These are phyloP conservation scores for Nowickia ferox DNA, from an alignment of 2,888 invertebrate genomes.

Conservation along the genomic window DNA sequence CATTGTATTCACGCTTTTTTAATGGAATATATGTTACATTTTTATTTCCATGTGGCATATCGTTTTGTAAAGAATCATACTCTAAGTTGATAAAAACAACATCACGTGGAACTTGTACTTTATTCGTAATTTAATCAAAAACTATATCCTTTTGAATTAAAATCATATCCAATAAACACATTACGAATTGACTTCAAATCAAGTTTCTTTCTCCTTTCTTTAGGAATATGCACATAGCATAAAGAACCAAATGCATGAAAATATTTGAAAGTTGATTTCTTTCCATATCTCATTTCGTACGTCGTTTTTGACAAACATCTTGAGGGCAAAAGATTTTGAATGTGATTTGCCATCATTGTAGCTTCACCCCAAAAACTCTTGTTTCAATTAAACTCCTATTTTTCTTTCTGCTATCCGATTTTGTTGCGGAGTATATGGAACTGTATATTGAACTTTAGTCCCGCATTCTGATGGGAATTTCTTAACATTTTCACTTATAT, in stretches of 20 bases:
- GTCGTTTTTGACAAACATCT: not conserved
- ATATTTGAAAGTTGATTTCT: not conserved
- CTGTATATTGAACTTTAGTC: slow-evolving; percentile 36
- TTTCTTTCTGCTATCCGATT: slow-evolving; percentile 46
- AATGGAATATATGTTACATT: not conserved
- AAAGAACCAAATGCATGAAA: slow-evolving; percentile 2
- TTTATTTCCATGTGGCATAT: not conserved
- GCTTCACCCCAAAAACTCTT: slow-evolving; percentile 29
- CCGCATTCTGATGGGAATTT: slow-evolving; percentile 27
- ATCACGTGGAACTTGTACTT: slow-evolving; percentile 32
- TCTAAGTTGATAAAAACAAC: slow-evolving; percentile 11
- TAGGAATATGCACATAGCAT: slow-evolving; percentile 11
- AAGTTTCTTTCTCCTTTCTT: slow-evolving; percentile 46
- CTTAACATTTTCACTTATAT: slow-evolving; percentile 23
- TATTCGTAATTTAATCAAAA: slow-evolving; percentile 23
- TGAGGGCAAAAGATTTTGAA: slow-evolving; percentile 17
- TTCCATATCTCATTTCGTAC: not conserved
- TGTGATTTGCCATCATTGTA: slow-evolving; percentile 8
- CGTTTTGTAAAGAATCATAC: not conserved
- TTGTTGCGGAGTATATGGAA: slow-evolving; percentile 29
- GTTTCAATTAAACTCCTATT: slow-evolving; percentile 1
- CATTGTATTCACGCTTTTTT: not conserved
- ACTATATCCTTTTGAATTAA: slow-evolving; percentile 36
- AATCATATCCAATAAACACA: slow-evolving; percentile 34
- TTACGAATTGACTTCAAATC: slow-evolving; percentile 9